Percentiles rank a stretch among this genome's conserved stretches.
Conservation (phyloP, 1,140 invertebrate species). For the Rhizoglyphus robini region DNA sequence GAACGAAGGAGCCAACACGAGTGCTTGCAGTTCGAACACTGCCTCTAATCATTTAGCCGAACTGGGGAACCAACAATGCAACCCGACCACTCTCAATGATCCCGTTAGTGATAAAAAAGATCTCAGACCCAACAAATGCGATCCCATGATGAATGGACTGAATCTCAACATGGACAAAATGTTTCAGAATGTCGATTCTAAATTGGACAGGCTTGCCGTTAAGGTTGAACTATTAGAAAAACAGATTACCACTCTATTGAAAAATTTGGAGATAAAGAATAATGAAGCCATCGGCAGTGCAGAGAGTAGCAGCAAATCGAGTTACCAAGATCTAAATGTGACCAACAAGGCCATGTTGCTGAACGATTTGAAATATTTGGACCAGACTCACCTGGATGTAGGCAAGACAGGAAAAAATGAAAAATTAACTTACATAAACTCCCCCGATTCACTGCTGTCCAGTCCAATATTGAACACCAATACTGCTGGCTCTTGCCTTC, state of each 20-base stretch:
- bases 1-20: not conserved
- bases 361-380: not conserved
- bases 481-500: not conserved
- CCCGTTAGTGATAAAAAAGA: not conserved
- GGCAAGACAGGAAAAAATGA: not conserved
- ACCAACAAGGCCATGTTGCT: not conserved
- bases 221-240: conserved; percentile 6
- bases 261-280: conserved; percentile 2
- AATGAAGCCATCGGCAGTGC: not conserved
- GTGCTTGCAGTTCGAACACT: not conserved
- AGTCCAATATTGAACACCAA: not conserved
- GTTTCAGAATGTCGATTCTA: not conserved
- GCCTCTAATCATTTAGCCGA: not conserved
- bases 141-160: not conserved
- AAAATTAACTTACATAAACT: not conserved
- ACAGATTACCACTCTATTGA: conserved; percentile 3
- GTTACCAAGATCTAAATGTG: not conserved
- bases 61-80: not conserved
- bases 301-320: not conserved
- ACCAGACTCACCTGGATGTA: not conserved
- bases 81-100: not conserved
- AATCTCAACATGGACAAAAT: not conserved
- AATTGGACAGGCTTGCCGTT: not conserved
- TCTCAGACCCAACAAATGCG: not conserved
- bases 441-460: conserved; percentile 7